Conservation (phyloP, 2,113 vertebrate genomes). For the Oxyura jamaicensis region DNA sequence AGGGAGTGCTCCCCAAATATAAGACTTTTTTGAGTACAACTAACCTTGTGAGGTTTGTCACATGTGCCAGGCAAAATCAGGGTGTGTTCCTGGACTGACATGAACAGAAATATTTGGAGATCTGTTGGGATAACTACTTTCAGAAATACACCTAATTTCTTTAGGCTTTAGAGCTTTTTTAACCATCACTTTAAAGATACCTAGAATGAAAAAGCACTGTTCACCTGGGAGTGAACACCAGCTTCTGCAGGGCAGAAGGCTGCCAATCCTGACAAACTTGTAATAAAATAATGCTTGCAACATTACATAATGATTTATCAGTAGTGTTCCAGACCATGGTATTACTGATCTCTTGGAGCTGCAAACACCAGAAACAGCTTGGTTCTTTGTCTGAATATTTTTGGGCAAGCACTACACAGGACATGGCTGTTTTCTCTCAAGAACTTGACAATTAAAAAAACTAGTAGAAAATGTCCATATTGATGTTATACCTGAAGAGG, state of each 20-base stretch:
- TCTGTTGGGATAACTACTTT: not conserved
- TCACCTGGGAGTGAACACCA: not conserved
- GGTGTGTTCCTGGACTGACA: too few species aligned
- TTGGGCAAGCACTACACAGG: not conserved
- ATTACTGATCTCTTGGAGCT: not conserved
- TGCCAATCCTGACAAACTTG: not conserved
- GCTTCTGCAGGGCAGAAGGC: not conserved
- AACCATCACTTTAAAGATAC: not conserved
- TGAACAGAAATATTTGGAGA: not conserved
- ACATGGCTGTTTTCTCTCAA: fast-evolving
- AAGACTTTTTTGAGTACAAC: not conserved
- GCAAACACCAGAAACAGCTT: not conserved
- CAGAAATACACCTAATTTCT: not conserved
- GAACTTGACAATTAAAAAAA: not conserved
- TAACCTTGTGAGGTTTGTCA: not conserved
- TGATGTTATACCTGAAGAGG: not conserved
- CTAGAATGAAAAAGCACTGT: fast-evolving
- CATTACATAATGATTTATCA: not conserved
- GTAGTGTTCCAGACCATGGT: fast-evolving
- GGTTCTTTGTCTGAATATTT: not conserved
- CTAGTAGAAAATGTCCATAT: not conserved
- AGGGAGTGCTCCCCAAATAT: not conserved
- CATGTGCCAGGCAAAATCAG: not conserved
- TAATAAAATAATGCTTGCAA: not conserved
- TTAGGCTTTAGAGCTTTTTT: not conserved